phyloP scores from a whole-genome alignment of 2,797 vertebrate species.

The Phataginus tetradactyla region DNA sequence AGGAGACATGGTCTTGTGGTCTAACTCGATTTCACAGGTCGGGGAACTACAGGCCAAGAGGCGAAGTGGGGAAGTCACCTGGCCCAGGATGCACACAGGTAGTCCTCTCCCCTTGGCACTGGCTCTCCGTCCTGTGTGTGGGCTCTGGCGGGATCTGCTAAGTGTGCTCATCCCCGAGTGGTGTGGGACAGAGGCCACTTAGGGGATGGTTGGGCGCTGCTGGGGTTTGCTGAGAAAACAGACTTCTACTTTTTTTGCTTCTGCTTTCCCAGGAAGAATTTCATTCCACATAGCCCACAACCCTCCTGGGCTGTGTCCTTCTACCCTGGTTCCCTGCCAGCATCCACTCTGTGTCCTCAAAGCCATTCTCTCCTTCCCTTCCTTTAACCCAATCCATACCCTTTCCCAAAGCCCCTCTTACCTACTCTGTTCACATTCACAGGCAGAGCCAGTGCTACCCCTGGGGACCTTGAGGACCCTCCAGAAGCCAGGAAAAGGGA shows the following conservation, averaged over 20 bases:
- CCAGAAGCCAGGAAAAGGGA: not conserved
- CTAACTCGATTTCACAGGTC: not conserved
- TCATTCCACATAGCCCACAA: not conserved
- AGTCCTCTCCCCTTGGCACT: not conserved
- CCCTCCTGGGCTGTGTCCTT: not conserved
- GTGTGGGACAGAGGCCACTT: not conserved
- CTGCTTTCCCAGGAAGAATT: not conserved
- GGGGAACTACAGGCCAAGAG: not conserved
- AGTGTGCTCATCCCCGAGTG: not conserved
- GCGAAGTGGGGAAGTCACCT: not conserved
- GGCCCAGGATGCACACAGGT: not conserved
- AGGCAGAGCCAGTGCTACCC: not conserved
- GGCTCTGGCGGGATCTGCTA: not conserved
- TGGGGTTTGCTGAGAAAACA: not conserved
- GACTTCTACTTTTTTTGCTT: not conserved
- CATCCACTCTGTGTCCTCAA: not conserved
- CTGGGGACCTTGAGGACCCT: not conserved
- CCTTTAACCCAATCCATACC: not conserved
- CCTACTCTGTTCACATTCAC: not conserved
- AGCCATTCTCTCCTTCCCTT: not conserved
- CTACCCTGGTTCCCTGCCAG: not conserved
- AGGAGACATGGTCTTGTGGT: not conserved
- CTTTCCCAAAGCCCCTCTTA: not conserved
- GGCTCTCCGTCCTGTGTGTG: not conserved
- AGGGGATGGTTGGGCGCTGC: not conserved